Conservation (phyloP, 2,888 invertebrate species). For the Cabera pusaria region DNA sequence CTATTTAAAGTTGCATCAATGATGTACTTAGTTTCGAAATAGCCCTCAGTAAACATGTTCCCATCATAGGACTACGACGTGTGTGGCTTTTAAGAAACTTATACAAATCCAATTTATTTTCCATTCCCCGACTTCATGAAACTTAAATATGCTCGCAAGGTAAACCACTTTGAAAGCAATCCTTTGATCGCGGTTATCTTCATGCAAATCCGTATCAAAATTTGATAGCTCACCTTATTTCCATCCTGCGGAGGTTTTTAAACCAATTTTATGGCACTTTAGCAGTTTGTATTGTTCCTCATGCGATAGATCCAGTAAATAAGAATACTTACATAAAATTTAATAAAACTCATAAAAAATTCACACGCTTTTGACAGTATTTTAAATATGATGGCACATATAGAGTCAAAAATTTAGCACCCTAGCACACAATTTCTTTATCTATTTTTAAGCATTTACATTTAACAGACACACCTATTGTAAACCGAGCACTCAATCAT, state of each 20-base stretch:
- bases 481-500: slow-evolving; percentile 8
- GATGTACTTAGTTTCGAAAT: no score
- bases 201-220: slow-evolving; percentile 76
- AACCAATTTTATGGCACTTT: slow-evolving; percentile 11
- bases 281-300: slow-evolving; percentile 1
- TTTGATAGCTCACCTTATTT: slow-evolving; percentile 53
- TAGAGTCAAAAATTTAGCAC: no score
- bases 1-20: no score
- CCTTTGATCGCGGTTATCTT: slow-evolving; percentile 78
- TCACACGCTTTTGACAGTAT: no score
- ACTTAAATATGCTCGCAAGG: slow-evolving; percentile 81
- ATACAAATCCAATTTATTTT: slow-evolving; percentile 81
- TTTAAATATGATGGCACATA: no score
- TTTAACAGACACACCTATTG: no score
- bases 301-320: background rate
- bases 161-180: slow-evolving; percentile 80
- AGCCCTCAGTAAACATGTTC: no score
- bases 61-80: no score
- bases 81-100: slow-evolving; percentile 73
- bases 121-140: slow-evolving; percentile 82
- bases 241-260: slow-evolving; percentile 33
- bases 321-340: no score
- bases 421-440: no score
- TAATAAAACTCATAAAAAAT: no score
- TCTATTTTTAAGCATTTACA: no score